A percentile compares a stretch with the other conserved stretches of the same genome.
Conservation (phyloP, 2,797 vertebrate species). For the Rhabdomys pumilio region DNA sequence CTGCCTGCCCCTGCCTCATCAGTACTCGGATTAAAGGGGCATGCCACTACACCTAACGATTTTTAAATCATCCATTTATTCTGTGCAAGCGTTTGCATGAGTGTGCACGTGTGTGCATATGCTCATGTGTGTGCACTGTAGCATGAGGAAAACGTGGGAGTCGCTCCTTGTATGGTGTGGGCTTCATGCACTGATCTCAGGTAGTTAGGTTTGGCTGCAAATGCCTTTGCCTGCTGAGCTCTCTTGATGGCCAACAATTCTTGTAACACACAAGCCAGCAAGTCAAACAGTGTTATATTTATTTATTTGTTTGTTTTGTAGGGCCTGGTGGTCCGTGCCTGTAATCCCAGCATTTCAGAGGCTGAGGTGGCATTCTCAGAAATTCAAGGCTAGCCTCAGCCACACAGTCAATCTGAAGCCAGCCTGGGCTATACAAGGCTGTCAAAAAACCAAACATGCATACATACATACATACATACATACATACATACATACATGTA, state of each 20-base stretch:
- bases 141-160: background rate
- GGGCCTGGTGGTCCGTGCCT: background rate
- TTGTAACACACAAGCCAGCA: background rate
- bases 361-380: background rate
- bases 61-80: background rate
- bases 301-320: background rate
- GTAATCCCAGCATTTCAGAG: background rate
- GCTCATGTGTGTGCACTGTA: background rate
- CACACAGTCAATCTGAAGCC: background rate
- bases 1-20: background rate
- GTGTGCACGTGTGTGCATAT: background rate
- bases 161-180: background rate
- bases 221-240: background rate
- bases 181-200: background rate
- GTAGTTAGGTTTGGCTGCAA: background rate
- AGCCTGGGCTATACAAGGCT: background rate
- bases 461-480: background rate
- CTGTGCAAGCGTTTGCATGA: background rate
- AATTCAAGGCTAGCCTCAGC: background rate
- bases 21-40: background rate
- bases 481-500: background rate
- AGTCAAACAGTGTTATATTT: background rate
- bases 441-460: background rate
- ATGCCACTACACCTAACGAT: fast-evolving
- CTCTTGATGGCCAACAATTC: background rate